These are phyloP conservation scores for Drosophila imparisetae DNA, from an alignment of 2,888 invertebrate species.

Conservation along the genomic window DNA sequence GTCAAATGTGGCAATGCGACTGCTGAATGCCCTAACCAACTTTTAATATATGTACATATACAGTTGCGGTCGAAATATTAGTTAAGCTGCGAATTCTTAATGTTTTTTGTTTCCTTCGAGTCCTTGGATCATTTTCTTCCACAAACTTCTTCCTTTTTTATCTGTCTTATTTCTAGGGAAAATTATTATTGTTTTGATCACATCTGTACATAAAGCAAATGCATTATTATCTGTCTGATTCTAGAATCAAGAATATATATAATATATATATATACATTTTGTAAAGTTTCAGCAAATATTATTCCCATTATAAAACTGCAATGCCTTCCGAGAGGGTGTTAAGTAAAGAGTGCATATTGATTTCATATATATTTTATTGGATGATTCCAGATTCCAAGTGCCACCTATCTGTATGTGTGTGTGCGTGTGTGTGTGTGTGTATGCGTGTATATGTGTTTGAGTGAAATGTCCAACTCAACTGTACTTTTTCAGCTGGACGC, in stretches of 20 bases:
- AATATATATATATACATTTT: neutral
- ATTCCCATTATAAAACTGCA: neutral
- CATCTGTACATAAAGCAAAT: no score
- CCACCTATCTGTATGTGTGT: neutral
- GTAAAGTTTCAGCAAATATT: neutral
- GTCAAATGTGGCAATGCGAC: neutral
- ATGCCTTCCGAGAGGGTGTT: neutral
- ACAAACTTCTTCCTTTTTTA: no score
- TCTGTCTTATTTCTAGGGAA: no score
- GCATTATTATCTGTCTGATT: neutral
- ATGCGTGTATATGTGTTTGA: neutral
- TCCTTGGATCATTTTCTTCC: neutral
- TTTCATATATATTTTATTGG: constrained; percentile 28
- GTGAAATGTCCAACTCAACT: constrained; percentile 29
- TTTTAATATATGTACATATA: neutral
- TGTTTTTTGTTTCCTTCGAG: constrained; percentile 3
- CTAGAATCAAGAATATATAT: neutral
- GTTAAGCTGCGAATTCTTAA: neutral
- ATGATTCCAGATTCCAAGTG: constrained; percentile 28
- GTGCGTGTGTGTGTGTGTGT: neutral
- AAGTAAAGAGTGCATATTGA: constrained; percentile 8
- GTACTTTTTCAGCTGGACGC: constrained; percentile 52
- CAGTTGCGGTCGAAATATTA: neutral
- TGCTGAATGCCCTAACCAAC: neutral
- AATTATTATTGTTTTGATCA: neutral